Base-by-base conservation (phyloP, 1,140 invertebrate genomes). In the Lasioglossum baleicum region DNA sequence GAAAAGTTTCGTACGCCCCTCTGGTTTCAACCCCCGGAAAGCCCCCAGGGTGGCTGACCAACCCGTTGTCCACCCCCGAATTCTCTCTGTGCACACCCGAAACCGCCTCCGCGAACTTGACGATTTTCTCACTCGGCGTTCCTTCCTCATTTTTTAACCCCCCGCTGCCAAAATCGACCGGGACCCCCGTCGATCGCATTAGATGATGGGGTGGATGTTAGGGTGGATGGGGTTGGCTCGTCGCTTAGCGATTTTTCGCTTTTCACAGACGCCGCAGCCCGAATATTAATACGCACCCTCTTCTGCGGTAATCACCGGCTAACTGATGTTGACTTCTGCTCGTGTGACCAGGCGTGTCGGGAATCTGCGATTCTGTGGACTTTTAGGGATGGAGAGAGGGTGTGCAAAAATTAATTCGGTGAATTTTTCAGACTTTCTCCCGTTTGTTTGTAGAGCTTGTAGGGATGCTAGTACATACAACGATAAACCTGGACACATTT, bases 1-100 rank as follows among this genome's bases (percentile, higher is more conserved):
- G 88, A 88, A 89, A 90, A 90, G 86, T 90, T 90, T 89, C 82
- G 80, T 82, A 87, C 75, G 82, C 48, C 65, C 74, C 69, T 51
- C 76, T 15, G 48, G 17, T 17, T 15, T 75, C 69, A 69, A 40
- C 35, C 53, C 66, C 70, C 42, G 69, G 40, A 83, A 84, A 82
- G 85, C 86, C 82, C 65, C 73, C 51, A 61, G 86, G 86, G 85
- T 70, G 76, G 48, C 79, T 82, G 84, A 80, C 65, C 70, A 35
- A n/a, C 53, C 44, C 67, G 81, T 81, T 86, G 85, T 86, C 84
- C 81, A 86, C 44, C 48, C 76, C 73, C 65, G 75, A 35, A 2
- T 35, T 35, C 83, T 85, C 80, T 70, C 58, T 73, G 58, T 65
- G 56, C 73, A 61, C 51, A 31, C 71, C 75, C 75, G 65, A 80